These are phyloP conservation scores for Noctua fimbriata DNA, from an alignment of 2,888 invertebrate species.

Conservation along the genomic window DNA sequence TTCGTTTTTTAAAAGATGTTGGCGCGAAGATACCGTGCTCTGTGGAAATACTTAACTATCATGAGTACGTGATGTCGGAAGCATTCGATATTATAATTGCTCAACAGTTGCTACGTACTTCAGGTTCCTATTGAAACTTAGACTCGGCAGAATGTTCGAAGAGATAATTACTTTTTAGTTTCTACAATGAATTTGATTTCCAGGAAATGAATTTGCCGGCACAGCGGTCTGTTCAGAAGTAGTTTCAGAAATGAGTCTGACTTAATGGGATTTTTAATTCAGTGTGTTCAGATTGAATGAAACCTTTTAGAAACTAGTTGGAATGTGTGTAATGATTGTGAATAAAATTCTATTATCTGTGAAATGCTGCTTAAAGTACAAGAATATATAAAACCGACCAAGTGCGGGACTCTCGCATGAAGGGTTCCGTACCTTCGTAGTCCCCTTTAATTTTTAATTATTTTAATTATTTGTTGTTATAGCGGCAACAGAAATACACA, in stretches of 20 bases:
- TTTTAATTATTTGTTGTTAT: no score
- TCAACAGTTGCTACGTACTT: conserved; percentile 12
- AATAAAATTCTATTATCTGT: neutral
- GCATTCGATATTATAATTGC: neutral
- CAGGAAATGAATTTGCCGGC: neutral
- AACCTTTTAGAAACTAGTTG: neutral
- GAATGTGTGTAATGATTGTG: neutral
- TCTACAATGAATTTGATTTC: conserved; percentile 16
- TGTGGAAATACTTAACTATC: neutral
- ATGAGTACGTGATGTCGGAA: no score
- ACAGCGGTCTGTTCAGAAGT: neutral
- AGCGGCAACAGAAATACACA: no score
- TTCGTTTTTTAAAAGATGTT: neutral
- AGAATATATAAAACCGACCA: no score
- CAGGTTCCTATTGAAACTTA: conserved; percentile 17
- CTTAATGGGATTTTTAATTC: conserved; percentile 38
- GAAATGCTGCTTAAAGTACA: neutral
- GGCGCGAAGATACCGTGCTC: neutral
- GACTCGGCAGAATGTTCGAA: neutral
- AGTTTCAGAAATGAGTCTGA: conserved; percentile 2
- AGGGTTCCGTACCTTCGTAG: no score
- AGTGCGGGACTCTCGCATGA: no score
- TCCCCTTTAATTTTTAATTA: no score
- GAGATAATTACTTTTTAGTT: conserved; percentile 25
- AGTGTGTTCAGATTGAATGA: conserved; percentile 4